Evolutionary conservation across 1,140 invertebrate genomes (phyloP), one percentile per base, ranked within the genome.

Genomic region (Drosophila ficusphila): DNA sequence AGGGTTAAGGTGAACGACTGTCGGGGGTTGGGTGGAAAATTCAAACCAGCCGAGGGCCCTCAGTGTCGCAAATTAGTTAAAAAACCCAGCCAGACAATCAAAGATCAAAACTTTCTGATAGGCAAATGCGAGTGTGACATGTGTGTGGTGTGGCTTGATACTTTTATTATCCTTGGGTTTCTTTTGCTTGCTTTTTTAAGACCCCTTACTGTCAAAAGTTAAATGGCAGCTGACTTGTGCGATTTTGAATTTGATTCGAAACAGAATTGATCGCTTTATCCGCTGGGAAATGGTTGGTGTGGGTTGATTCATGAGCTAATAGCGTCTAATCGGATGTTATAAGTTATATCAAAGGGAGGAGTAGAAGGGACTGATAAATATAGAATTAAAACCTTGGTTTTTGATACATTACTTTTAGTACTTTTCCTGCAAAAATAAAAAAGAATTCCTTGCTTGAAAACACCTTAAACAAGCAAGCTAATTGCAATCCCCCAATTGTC

Each of bases 91-190:
- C 77, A 88, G 64, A 88, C 81, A 86, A 86, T 86, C 77, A 86
- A 86, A 86, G 82, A 86, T 86, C 68, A 77, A 71, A 88, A 82
- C 77, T 82, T 82, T 62, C 60, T 82, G 82, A 86, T 86, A 86
- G 79, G 67, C 76, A 76, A 85, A 81, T 76, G 72, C 16, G 49
- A 21, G 41, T 38, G 57, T 23, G 56, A 46, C 38, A 34, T 36
- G 42, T 65, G 74, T 23, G 39, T 29, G 42, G 51, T 38, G 12
- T 36, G 41, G 8, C 41, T 21, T 72, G 67, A 53, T 82, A 65
- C 52, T 73, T 62, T 82, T 77, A 73, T 73, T 69, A 53, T 42
- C 18, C 39, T 38, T 64, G 47, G 44, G 54, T 38, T 48, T 69
- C 46, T 58, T 58, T 31, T 39, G 16, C 61, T 49, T 70, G 7